Evolutionary conservation across 2,113 vertebrate species (phyloP).

Genomic region (Laticauda colubrina): DNA sequence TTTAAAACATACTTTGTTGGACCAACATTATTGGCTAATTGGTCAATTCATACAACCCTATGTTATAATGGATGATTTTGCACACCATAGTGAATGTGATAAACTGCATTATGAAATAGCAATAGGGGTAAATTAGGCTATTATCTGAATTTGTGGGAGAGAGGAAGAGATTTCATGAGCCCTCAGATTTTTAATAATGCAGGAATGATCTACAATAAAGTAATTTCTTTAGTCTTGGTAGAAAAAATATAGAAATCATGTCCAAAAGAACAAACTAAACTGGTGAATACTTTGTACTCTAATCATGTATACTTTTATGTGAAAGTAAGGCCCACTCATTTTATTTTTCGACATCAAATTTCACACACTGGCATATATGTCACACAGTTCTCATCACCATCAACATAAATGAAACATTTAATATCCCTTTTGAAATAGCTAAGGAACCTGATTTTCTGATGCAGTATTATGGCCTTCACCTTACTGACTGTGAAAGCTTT

Average conservation of each 20-base stretch:
- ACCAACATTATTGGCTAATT: background rate
- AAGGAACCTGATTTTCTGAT: slow-evolving; percentile 44
- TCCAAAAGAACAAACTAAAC: slow-evolving; percentile 44
- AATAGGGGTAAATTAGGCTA: background rate
- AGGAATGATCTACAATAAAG: slow-evolving; percentile 48
- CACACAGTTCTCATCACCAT: slow-evolving; percentile 50
- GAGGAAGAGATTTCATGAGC: background rate
- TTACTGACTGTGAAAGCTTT: slow-evolving; percentile 61
- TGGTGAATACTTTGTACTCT: slow-evolving; percentile 57
- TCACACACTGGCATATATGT: slow-evolving; percentile 35
- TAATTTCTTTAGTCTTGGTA: slow-evolving; percentile 48
- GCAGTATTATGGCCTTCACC: slow-evolving; percentile 51
- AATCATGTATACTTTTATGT: slow-evolving; percentile 27
- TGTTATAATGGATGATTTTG: background rate
- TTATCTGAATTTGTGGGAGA: background rate
- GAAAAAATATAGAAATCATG: slow-evolving; percentile 33
- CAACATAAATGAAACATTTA: slow-evolving; percentile 50
- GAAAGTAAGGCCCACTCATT: slow-evolving; percentile 24
- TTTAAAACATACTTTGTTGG: background rate
- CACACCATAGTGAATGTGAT: background rate
- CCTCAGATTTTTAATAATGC: background rate
- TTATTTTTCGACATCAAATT: slow-evolving; percentile 48
- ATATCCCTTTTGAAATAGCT: slow-evolving; percentile 53
- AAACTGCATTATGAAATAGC: background rate
- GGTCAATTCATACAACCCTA: background rate